Evolutionary conservation across 2,888 invertebrate genomes (phyloP), one percentile per base, ranked within the genome.

Genomic region (Scaptomyza flava): DNA sequence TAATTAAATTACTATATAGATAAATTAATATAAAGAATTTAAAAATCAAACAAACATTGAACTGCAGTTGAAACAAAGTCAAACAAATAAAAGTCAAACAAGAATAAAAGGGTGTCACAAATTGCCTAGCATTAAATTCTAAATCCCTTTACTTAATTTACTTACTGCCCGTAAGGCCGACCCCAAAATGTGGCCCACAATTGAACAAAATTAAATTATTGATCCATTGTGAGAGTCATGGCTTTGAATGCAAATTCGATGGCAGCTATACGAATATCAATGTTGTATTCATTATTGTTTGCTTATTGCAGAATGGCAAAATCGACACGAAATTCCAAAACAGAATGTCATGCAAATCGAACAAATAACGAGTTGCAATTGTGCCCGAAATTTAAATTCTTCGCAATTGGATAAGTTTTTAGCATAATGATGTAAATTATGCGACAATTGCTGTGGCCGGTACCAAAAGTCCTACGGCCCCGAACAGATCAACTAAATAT

Each of bases 381-480:
- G 17, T 12, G 42, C 31, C 6, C 30, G 14, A 23, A 23, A 33
- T 42, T 57, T 47, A 56, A 50, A 74, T 63, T 41, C 17, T 3
- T 14, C 59, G 74, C 59, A 74, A 64, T 69, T 75, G 53, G 46
- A 59, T 58, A 73, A 75, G 17, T 65, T 64, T 61, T 65, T 45
- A 61, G 51, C 65, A 58, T 59, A 54, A 75, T 54, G 50, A 56
- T 75, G 47, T 56, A 62, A 58, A 68, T 68, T 51, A 73, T 59
- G 38, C 42, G 48, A 56, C 62, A 51, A 68, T 51, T 58, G 52
- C 48, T 31, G 41, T 31, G 43, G 33, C 38, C 45, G 41, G 41
- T 30, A 43, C 17, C n/a, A 31, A 27, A 57, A 38, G 6, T 9
- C 31, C 36, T 38, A 11, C 36, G 38, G 7, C 33, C 20, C 45